Percentiles rank a stretch among this genome's conserved stretches.
Conservation (phyloP, 2,797 vertebrate species). For the Pangasius larnaudii region DNA sequence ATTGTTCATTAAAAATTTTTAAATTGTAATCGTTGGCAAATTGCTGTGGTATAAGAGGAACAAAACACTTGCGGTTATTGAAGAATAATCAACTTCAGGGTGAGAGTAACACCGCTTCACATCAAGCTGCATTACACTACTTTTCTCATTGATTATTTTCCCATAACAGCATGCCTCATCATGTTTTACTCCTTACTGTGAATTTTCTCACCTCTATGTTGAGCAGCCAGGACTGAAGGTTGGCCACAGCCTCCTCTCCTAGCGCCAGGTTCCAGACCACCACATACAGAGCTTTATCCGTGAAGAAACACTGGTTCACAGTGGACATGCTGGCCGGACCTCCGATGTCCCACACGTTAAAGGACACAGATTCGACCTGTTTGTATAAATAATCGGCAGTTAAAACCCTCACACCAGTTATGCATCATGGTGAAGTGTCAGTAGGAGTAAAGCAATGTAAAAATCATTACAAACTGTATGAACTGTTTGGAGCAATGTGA, state of each 20-base stretch:
- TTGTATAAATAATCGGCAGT: constrained; percentile 60
- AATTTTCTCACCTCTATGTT: constrained; percentile 88
- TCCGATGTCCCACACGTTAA: constrained; percentile 95
- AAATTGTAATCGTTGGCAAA: no score
- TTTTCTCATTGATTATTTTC: not conserved
- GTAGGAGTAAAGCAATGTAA: not conserved
- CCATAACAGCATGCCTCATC: not conserved
- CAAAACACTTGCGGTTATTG: no score
- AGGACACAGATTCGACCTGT: constrained; percentile 88
- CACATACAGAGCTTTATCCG: constrained; percentile 93
- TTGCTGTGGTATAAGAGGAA: not conserved
- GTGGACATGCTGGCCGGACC: constrained; percentile 92
- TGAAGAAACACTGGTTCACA: constrained; percentile 98
- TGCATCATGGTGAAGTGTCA: not conserved
- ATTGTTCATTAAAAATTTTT: not conserved
- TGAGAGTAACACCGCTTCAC: not conserved
- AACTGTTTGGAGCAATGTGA: not conserved
- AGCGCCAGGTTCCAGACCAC: constrained; percentile 97
- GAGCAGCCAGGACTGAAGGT: constrained; percentile 94
- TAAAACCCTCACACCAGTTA: not conserved
- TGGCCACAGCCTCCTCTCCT: constrained; percentile 93
- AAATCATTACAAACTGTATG: not conserved
- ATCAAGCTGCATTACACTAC: not conserved
- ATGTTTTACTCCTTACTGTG: not conserved
- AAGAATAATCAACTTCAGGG: not conserved